Evolutionary conservation across 1,140 invertebrate genomes (phyloP).

Genomic region (Drosophila arizonae): DNA sequence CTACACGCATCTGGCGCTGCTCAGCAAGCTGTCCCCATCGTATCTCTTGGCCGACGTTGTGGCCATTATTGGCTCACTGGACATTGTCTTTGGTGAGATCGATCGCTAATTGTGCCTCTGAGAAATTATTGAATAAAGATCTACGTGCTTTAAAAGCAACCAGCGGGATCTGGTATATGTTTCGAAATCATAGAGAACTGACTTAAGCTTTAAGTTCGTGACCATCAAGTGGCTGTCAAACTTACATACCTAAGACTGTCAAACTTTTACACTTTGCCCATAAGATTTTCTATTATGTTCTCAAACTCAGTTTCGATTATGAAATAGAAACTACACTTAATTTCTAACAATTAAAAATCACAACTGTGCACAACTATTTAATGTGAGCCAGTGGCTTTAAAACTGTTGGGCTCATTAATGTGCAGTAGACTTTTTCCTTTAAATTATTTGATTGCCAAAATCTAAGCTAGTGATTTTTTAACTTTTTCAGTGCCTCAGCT

Average conservation of each 20-base stretch:
- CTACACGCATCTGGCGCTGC: constrained; percentile 88
- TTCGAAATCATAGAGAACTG: too few species aligned
- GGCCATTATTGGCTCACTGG: constrained; percentile 91
- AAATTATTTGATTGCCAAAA: too few species aligned
- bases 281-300: too few species aligned
- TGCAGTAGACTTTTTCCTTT: too few species aligned
- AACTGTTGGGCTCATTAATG: too few species aligned
- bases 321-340: too few species aligned
- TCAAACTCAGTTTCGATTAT: too few species aligned
- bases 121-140: not conserved
- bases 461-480: not conserved
- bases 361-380: too few species aligned
- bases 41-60: constrained; percentile 90
- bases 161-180: too few species aligned
- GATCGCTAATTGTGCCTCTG: constrained; percentile 86
- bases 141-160: not conserved
- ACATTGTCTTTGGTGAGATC: constrained; percentile 94
- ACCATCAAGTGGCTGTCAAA: too few species aligned
- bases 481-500: not conserved
- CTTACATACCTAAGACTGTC: not conserved
- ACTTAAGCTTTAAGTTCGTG: not conserved
- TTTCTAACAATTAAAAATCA: too few species aligned
- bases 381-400: too few species aligned
- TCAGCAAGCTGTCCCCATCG: constrained; percentile 86
- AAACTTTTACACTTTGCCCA: not conserved